Evolutionary conservation across 2,888 invertebrate species (phyloP).

Genomic region (Drosophila setosimentum): DNA sequence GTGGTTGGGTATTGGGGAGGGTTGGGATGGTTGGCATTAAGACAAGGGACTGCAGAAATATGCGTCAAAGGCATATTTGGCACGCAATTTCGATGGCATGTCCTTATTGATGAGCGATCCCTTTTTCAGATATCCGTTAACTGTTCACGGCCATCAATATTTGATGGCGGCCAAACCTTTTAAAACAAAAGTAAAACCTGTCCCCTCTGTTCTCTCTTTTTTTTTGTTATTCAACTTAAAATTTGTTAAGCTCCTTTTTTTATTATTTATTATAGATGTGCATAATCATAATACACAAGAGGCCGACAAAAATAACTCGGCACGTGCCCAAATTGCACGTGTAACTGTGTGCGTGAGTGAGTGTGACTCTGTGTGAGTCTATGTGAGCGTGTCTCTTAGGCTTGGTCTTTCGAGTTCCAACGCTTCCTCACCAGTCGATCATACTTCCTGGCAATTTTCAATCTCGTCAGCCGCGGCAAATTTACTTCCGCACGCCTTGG

Average conservation of each 20-base stretch:
- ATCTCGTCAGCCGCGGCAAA: not conserved
- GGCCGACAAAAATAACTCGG: constrained; percentile 10
- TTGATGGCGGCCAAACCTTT: constrained; percentile 62
- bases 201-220: not conserved
- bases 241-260: constrained; percentile 41
- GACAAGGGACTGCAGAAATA: constrained; percentile 67
- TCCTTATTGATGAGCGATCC: constrained; percentile 77
- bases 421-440: not conserved
- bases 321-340: constrained; percentile 23
- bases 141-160: constrained; percentile 69
- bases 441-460: not conserved
- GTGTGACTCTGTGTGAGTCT: too few relatives aligned
- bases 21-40: constrained; percentile 41
- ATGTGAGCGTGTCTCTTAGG: not conserved
- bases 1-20: too few relatives aligned
- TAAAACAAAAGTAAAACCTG: constrained; percentile 25
- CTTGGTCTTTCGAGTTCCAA: not conserved
- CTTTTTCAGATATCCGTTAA: constrained; percentile 66
- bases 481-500: not conserved
- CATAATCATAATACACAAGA: constrained; percentile 42
- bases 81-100: constrained; percentile 65
- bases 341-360: not conserved
- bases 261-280: constrained; percentile 56
- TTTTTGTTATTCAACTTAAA: constrained; percentile 9
- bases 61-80: constrained; percentile 79